Base-by-base conservation (phyloP, 92 coral and sea anemone genomes). In the Palythoa caribaeorum region DNA sequence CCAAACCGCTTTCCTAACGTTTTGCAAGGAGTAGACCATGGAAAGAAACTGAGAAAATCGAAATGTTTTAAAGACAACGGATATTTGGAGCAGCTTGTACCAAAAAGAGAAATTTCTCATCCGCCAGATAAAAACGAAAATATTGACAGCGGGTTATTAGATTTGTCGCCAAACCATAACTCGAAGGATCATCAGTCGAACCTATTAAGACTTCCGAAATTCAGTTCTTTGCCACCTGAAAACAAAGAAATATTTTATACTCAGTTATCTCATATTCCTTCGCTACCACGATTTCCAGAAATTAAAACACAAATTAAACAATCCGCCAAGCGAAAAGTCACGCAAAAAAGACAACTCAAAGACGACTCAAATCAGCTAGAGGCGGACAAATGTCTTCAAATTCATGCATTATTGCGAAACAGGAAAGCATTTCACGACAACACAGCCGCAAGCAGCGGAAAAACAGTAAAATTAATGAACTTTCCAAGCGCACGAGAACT, bases 181-280 rank as follows among this genome's bases (percentile, higher is more conserved):
- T 16, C 47, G 71, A 71, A 73, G 37, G 5, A 50, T 20, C 44
- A 50, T 20, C 36, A 76, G 72, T 70, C 94, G 85, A 57, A 39
- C 90, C 50, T 92, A 78, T 90, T 95, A 16, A 88, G 92, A n/a
- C 78, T 95, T 73, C 98, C 98, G 6, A 93, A 88, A 88, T 83
- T 95, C 76, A 94, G 79, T 6, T 76, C 89, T 12, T 93, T 95
- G 66, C 92, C 98, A 9, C 88, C 94, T 65, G 93, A 88, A 85
- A 95, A 92, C 85, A 95, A 95, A 88, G 93, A 90, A 38, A 95
- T 95, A 83, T 95, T 95, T 76, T 95, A 95, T 69, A 95, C 98
- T 62, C 50, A 87, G 63, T 86, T 95, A 16, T 92, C 96, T 36
- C 76, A 71, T 69, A 85, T 91, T 79, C 90, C 93, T 9, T 79